Evolutionary conservation across 2,797 vertebrate genomes (phyloP), one percentile per base, ranked within the genome.

Genomic region (Vespertilio murinus): DNA sequence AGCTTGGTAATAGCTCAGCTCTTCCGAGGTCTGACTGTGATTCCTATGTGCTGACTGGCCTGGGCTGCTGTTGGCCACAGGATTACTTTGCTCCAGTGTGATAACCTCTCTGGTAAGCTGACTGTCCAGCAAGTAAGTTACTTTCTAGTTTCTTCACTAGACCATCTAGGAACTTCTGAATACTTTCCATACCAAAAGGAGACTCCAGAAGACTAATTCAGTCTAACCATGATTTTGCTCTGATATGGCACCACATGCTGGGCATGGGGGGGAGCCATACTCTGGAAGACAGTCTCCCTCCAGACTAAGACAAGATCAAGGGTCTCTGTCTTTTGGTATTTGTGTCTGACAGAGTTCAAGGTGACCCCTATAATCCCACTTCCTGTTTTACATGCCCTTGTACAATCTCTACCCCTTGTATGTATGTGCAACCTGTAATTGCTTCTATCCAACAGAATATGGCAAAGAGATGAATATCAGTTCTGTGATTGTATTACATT

Each of bases 71-170:
- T 79, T 47, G 35, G 40, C 25, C 6, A 61, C 8, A 0, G 38
- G 33, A 20, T 73, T 18, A 4, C 77, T 92, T 64, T 54, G 20
- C 22, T 91, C 49, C 12, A 74, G 10, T 6, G 2, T 30, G 10
- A 49, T 75, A 18, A 67, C 3, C 9, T 35, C n/a, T 70, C 10
- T 38, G 47, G 49, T 33, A 35, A 77, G 35, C 71, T 79, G 54
- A 49, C 59, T 49, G 6, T 88, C 30, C 52, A 65, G n/a, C 20
- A 79, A 59, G 23, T 70, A 78, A 17, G 18, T 90, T 88, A 38
- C 38, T 90, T 95, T 88, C 40, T 61, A 42, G 5, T 85, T 94
- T 38, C 33, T 95, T 93, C 82, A 61, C 30, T 30, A 96, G 40
- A 71, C 38, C 6, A 82, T 33, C 25, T 14, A 70, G 20, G 11